Percentiles rank a stretch among this genome's conserved stretches.
phyloP scores from a whole-genome alignment of 2,888 invertebrate genomes.

The Caenorhabditis zanzibari region DNA sequence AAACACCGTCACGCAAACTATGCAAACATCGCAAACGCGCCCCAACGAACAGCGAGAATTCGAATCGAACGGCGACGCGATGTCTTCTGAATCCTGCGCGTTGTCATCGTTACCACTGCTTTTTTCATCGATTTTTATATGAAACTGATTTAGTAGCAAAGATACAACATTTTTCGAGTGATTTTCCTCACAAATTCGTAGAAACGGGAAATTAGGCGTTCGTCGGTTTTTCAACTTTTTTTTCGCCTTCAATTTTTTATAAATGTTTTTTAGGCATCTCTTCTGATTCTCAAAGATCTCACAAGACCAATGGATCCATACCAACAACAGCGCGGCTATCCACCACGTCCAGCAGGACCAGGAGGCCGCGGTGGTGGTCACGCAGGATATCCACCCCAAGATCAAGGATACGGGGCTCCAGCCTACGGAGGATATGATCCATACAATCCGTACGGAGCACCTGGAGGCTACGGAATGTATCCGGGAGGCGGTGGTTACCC shows the following conservation, averaged over 20 bases:
- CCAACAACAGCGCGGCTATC: slow-evolving; percentile 42
- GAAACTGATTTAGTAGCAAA: too few species aligned
- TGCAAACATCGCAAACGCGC: slow-evolving; percentile 54
- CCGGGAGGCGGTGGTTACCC: slow-evolving; percentile 44
- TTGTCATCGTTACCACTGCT: background rate
- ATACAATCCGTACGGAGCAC: slow-evolving; percentile 51
- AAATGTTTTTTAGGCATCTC: background rate
- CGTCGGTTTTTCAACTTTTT: background rate
- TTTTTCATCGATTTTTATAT: background rate
- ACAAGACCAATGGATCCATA: slow-evolving; percentile 51
- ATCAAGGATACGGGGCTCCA: slow-evolving; percentile 3
- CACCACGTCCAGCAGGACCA: slow-evolving; percentile 9
- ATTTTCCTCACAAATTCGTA: too few species aligned
- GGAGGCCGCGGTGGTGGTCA: slow-evolving; percentile 38
- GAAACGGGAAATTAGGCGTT: too few species aligned
- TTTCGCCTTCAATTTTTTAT: background rate
- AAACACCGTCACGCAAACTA: slow-evolving; percentile 39
- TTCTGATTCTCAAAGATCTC: background rate
- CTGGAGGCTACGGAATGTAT: slow-evolving; percentile 55
- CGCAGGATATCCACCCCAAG: slow-evolving; percentile 8
- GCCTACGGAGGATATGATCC: slow-evolving; percentile 58
- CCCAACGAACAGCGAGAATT: background rate
- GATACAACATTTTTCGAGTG: too few species aligned
- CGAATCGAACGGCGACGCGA: slow-evolving; percentile 6
- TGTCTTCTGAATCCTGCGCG: background rate